Percentiles rank a stretch among this genome's conserved stretches.
Evolutionary conservation across 2,797 vertebrate genomes (phyloP).

Genomic region (Sebastes baramenuke): DNA sequence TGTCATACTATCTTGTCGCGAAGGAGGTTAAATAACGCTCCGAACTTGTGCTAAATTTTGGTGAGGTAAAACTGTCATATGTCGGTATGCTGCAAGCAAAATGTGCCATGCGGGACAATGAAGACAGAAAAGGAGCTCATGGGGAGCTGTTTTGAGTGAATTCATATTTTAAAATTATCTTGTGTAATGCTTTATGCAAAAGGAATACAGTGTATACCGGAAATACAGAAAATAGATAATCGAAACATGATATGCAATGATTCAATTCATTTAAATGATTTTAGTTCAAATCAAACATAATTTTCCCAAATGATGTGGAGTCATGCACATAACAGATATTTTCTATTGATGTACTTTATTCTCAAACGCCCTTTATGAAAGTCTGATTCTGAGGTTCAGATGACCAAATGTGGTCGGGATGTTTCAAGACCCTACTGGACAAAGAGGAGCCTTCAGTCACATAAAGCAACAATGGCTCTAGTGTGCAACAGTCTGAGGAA

Average conservation of each 20-base stretch:
- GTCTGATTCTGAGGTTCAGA: not conserved
- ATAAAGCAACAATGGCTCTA: constrained; percentile 21
- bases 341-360: not conserved
- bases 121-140: not conserved
- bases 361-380: not conserved
- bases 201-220: not conserved
- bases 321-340: not conserved
- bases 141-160: not conserved
- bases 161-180: not conserved
- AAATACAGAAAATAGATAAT: not conserved
- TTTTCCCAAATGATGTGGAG: not conserved
- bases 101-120: not conserved
- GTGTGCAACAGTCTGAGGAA: constrained; percentile 9
- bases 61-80: not conserved
- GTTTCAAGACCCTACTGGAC: constrained; percentile 1
- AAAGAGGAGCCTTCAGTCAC: constrained; percentile 28
- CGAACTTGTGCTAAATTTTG: no score
- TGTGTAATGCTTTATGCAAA: not conserved
- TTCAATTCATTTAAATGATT: not conserved
- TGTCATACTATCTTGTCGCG: no score
- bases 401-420: not conserved
- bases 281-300: not conserved
- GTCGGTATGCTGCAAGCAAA: not conserved
- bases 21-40: no score
- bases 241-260: not conserved